These are phyloP conservation scores for Temnothorax nylanderi DNA, from an alignment of 1,140 invertebrate genomes.

Conservation along the genomic window DNA sequence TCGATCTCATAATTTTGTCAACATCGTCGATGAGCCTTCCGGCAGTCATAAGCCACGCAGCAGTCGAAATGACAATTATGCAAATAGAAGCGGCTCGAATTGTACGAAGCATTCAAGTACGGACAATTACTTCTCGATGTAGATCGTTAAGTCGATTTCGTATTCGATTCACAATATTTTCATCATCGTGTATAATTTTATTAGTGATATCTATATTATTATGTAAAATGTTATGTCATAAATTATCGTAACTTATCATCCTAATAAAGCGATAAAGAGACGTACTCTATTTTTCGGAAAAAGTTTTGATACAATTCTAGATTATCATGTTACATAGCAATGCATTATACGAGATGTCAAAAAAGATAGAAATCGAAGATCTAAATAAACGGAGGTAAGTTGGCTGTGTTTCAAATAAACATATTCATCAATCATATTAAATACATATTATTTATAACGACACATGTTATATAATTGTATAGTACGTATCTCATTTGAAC, in stretches of 20 bases:
- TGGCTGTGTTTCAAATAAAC: neutral
- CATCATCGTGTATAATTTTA: neutral
- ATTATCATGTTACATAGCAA: neutral
- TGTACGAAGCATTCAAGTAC: constrained; percentile 40
- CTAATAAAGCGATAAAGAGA: neutral
- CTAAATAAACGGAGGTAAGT: neutral
- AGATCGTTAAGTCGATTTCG: constrained; percentile 5
- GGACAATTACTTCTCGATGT: constrained; percentile 31
- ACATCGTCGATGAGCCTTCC: constrained; percentile 41
- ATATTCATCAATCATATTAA: neutral
- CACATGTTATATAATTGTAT: neutral
- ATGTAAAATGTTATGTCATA: neutral
- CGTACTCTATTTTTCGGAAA: neutral
- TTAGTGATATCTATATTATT: neutral
- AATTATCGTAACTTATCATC: neutral
- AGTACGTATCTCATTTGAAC: neutral
- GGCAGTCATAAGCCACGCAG: constrained; percentile 34
- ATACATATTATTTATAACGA: too few species aligned
- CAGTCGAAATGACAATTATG: constrained; percentile 52
- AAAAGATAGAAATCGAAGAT: neutral
- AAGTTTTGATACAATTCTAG: neutral
- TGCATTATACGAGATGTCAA: neutral
- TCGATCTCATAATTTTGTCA: constrained; percentile 57
- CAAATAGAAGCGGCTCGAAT: constrained; percentile 42
- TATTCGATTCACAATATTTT: neutral